Evolutionary conservation across 2,888 invertebrate genomes (phyloP).

Genomic region (Diadegma fenestrale): DNA sequence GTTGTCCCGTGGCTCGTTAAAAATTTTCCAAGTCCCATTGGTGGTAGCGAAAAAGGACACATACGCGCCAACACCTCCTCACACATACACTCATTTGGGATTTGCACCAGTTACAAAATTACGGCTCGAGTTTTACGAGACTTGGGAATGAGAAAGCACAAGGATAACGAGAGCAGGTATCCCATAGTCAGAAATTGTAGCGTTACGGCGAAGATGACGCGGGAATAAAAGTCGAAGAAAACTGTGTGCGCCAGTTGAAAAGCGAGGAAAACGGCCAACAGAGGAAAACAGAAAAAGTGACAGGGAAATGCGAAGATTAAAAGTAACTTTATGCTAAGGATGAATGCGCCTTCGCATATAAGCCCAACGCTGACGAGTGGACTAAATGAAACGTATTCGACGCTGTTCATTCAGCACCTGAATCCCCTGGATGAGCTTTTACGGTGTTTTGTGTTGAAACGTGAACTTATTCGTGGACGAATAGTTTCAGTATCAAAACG

Average conservation of each 20-base stretch:
- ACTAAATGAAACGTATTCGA: neutral
- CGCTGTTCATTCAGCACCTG: neutral
- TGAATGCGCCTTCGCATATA: neutral
- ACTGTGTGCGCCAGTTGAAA: constrained; percentile 6
- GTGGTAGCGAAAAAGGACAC: constrained; percentile 27
- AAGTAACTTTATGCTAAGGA: constrained; percentile 33
- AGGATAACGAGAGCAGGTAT: constrained; percentile 45
- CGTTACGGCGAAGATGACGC: constrained; percentile 56
- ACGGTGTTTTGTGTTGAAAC: neutral
- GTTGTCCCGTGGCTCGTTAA: constrained; percentile 63
- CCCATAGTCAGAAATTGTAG: constrained; percentile 36
- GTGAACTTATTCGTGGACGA: neutral
- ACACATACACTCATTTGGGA: constrained; percentile 32
- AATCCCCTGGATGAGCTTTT: neutral
- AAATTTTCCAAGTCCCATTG: constrained; percentile 58
- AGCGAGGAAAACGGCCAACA: constrained; percentile 44
- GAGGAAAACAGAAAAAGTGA: constrained; percentile 11
- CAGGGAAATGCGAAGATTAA: constrained; percentile 44
- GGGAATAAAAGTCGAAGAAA: constrained; percentile 47
- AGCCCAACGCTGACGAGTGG: neutral
- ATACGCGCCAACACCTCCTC: constrained; percentile 17
- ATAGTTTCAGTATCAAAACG: neutral
- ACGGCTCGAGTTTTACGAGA: constrained; percentile 65
- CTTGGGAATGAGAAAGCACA: constrained; percentile 52
- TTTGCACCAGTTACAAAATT: constrained; percentile 61